A percentile compares a stretch with the other conserved stretches of the same genome.
These are phyloP conservation scores for Stenchaetothrips biformis DNA, from an alignment of 2,888 invertebrate genomes.

Conservation along the genomic window DNA sequence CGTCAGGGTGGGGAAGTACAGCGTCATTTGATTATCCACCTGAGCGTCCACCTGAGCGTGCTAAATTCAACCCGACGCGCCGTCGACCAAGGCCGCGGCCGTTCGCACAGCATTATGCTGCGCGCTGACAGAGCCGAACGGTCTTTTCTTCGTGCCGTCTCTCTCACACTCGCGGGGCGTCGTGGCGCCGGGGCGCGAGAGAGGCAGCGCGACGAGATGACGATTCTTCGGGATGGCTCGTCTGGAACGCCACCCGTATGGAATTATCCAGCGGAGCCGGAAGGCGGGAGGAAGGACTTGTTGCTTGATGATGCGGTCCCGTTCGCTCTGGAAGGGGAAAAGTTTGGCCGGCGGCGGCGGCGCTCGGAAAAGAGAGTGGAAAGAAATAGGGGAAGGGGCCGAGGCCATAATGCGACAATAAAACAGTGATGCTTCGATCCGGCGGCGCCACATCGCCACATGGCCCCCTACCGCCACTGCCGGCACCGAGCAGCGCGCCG, in stretches of 20 bases:
- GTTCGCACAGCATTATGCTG: background rate
- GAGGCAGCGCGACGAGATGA: background rate
- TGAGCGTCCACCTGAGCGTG: too few species aligned
- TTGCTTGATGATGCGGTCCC: background rate
- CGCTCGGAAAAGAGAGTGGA: background rate
- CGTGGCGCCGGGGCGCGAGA: background rate
- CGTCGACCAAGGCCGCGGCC: background rate
- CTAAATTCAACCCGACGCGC: too few species aligned
- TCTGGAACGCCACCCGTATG: background rate
- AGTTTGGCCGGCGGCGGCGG: background rate
- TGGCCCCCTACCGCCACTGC: too few species aligned
- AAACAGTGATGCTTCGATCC: constrained; percentile 17
- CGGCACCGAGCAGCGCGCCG: too few species aligned
- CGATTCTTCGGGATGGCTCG: too few species aligned
- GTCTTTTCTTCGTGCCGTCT: too few species aligned
- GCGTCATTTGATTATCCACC: too few species aligned
- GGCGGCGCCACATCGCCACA: too few species aligned
- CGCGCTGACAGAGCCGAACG: background rate
- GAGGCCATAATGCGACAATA: constrained; percentile 18
- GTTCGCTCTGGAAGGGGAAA: background rate
- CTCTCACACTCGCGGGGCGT: too few species aligned
- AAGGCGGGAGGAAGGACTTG: background rate
- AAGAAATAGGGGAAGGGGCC: background rate
- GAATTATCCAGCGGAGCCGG: background rate
- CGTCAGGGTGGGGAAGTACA: too few species aligned